phyloP scores from a whole-genome alignment of 1,140 invertebrate genomes.

The Monochamus saltuarius region DNA sequence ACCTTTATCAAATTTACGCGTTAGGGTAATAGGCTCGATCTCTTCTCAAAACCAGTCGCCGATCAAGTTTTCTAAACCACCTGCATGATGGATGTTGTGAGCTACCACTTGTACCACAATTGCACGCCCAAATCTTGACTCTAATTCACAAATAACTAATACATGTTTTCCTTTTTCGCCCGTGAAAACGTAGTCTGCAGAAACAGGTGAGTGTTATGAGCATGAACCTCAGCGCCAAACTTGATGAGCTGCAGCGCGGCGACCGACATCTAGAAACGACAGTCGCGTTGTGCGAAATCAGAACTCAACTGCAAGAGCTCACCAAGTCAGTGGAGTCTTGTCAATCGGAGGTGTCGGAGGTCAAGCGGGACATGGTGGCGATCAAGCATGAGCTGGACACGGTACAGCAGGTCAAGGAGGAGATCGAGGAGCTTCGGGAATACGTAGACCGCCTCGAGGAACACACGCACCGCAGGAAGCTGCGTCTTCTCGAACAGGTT shows the following conservation, averaged over 20 bases:
- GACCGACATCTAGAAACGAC: constrained; percentile 86
- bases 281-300: constrained; percentile 85
- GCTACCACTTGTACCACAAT: not conserved
- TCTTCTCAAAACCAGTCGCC: too few species aligned
- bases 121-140: not conserved
- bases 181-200: constrained; percentile 71
- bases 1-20: too few species aligned
- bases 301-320: constrained; percentile 86
- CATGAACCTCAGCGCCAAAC: constrained; percentile 88
- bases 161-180: constrained; percentile 15
- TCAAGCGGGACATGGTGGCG: constrained; percentile 90
- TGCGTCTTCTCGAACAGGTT: constrained; percentile 86
- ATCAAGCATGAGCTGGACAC: constrained; percentile 91
- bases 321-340: constrained; percentile 92
- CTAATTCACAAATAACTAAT: not conserved
- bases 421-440: constrained; percentile 88
- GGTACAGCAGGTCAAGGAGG: constrained; percentile 90
- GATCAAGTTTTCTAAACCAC: too few species aligned
- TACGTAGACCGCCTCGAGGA: constrained; percentile 88
- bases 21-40: too few species aligned
- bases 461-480: constrained; percentile 81
- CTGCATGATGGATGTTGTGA: not conserved
- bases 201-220: constrained; percentile 95
- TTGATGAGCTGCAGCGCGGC: constrained; percentile 81
- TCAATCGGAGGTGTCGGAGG: constrained; percentile 87